Percentiles rank a stretch among this genome's conserved stretches.
These are phyloP conservation scores for Aphyosemion australe DNA, from an alignment of 2,113 vertebrate genomes.

Conservation along the genomic window DNA sequence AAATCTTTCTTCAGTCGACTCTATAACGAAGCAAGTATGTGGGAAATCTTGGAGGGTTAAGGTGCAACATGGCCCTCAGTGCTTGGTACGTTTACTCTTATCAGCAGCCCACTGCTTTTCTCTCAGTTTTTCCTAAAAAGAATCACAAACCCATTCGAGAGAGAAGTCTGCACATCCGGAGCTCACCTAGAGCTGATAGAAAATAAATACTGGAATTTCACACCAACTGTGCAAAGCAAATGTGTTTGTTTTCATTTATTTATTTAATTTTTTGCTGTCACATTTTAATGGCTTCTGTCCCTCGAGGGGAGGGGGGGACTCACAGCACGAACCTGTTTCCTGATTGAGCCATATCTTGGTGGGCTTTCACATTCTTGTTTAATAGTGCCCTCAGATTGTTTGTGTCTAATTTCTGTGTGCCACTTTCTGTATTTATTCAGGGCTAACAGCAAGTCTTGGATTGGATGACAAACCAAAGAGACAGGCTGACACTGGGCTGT, in stretches of 20 bases:
- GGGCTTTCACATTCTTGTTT: slow-evolving; percentile 59
- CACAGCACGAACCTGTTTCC: slow-evolving; percentile 59
- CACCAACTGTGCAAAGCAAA: slow-evolving; percentile 68
- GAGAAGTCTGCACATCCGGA: slow-evolving; percentile 43
- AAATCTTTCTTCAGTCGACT: neutral
- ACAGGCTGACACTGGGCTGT: slow-evolving; percentile 66
- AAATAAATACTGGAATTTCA: slow-evolving; percentile 58
- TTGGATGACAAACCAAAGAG: slow-evolving; percentile 63
- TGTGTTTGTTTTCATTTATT: slow-evolving; percentile 62
- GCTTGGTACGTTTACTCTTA: slow-evolving; percentile 16
- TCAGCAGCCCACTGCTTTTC: slow-evolving; percentile 21
- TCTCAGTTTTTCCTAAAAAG: slow-evolving; percentile 18
- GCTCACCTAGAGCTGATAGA: slow-evolving; percentile 56
- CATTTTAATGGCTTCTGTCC: slow-evolving; percentile 68
- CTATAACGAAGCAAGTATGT: slow-evolving; percentile 1
- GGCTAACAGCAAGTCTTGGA: slow-evolving; percentile 67
- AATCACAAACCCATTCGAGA: slow-evolving; percentile 50
- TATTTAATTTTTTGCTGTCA: slow-evolving; percentile 68
- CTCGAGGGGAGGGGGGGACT: slow-evolving; percentile 37
- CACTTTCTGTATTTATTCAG: slow-evolving; percentile 65
- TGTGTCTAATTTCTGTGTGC: slow-evolving; percentile 64
- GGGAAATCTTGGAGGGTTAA: neutral
- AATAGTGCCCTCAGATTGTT: slow-evolving; percentile 62
- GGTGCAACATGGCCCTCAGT: neutral
- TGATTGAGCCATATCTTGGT: slow-evolving; percentile 57